Conservation (phyloP, 1,140 invertebrate genomes). For the Lordiphosa mommai region DNA sequence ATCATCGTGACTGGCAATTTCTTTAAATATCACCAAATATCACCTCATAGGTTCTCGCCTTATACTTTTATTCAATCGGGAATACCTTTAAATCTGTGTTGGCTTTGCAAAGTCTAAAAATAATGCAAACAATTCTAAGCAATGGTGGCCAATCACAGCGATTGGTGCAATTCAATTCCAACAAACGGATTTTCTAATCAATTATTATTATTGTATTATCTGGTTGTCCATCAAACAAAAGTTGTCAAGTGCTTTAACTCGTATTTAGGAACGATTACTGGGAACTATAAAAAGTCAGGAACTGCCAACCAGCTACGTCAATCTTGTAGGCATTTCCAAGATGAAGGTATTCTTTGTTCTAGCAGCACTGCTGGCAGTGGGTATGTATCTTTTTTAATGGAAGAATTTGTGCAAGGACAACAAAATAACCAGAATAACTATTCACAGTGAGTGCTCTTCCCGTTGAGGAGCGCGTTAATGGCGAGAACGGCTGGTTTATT, state of each 20-base stretch:
- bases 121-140: conserved; percentile 3
- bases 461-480: conserved; percentile 33
- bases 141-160: too few species aligned
- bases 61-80: too few species aligned
- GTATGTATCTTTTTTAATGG: too few species aligned
- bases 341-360: conserved; percentile 46
- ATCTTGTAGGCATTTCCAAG: conserved; percentile 7
- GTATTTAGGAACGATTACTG: conserved; percentile 26
- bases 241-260: conserved; percentile 37
- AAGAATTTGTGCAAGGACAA: too few species aligned
- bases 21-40: too few species aligned
- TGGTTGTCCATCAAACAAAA: conserved; percentile 9
- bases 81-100: too few species aligned
- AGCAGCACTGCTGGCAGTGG: conserved; percentile 32
- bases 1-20: too few species aligned
- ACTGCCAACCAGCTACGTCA: background rate
- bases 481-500: conserved; percentile 50
- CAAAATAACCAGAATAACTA: too few species aligned
- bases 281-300: conserved; percentile 49
- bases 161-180: too few species aligned
- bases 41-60: too few species aligned
- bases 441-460: conserved; percentile 36
- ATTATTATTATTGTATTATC: conserved; percentile 18
- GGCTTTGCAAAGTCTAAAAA: too few species aligned
- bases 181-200: conserved; percentile 22